Percentiles rank a stretch among this genome's conserved stretches.
Evolutionary conservation across 2,113 vertebrate genomes (phyloP).

Genomic region (Cyanistes caeruleus): DNA sequence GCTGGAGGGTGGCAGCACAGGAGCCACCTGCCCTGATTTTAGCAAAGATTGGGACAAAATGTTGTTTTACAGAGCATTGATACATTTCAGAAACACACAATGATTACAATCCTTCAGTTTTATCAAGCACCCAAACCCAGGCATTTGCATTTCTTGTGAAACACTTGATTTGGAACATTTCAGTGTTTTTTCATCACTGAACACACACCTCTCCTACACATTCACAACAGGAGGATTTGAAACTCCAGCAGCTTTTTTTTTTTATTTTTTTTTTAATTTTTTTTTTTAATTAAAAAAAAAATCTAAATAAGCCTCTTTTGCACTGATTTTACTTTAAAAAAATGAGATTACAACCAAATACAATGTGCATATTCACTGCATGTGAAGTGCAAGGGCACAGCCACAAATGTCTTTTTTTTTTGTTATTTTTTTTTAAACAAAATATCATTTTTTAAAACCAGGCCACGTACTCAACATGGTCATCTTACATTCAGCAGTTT

Average conservation of each 20-base stretch:
- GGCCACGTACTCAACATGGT: constrained; percentile 81
- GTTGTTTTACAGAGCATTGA: fast-evolving
- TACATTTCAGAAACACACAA: not conserved
- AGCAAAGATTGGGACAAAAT: not conserved
- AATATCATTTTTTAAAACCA: constrained; percentile 78
- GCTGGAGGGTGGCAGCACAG: not conserved
- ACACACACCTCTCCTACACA: not conserved
- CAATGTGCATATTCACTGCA: constrained; percentile 81
- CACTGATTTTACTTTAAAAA: constrained; percentile 76
- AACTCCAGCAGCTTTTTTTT: not conserved
- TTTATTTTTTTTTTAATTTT: not conserved
- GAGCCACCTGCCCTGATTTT: not conserved
- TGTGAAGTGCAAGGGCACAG: constrained; percentile 80
- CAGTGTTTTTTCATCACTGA: not conserved
- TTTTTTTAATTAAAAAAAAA: constrained; percentile 21
- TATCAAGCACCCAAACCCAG: not conserved
- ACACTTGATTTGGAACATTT: not conserved
- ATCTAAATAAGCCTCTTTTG: constrained; percentile 68
- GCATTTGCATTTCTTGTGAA: not conserved
- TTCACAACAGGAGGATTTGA: constrained; percentile 30
- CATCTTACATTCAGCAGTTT: constrained; percentile 91
- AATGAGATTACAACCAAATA: constrained; percentile 69
- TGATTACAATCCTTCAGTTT: not conserved
- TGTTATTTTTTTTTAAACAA: constrained; percentile 74
- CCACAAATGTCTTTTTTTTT: constrained; percentile 42